Percentiles rank a stretch among this genome's conserved stretches.
Evolutionary conservation across 2,797 vertebrate genomes (phyloP).

Genomic region (Urocyon cinereoargenteus): DNA sequence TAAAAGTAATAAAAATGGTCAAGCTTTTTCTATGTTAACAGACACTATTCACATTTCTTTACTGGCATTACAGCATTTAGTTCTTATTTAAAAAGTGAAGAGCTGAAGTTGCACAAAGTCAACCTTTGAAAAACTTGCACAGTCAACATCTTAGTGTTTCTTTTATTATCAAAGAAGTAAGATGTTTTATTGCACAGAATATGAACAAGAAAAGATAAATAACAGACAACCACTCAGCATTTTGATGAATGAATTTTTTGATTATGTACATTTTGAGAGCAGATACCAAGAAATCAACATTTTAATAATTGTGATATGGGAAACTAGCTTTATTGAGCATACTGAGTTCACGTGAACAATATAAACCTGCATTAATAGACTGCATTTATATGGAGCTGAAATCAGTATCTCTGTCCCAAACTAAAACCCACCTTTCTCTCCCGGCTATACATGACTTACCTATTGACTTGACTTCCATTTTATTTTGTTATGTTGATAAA

Average conservation of each 20-base stretch:
- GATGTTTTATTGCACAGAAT: not conserved
- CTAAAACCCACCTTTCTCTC: not conserved
- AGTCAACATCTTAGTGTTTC: not conserved
- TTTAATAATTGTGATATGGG: not conserved
- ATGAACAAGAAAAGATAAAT: not conserved
- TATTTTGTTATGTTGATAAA: conserved; percentile 52
- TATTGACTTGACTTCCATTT: conserved; percentile 35
- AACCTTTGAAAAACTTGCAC: not conserved
- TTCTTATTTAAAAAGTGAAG: not conserved
- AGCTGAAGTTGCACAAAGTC: not conserved
- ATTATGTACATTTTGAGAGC: not conserved
- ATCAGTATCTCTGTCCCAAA: not conserved
- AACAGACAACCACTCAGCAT: not conserved
- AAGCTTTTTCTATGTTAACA: conserved; percentile 29
- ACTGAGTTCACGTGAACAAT: not conserved
- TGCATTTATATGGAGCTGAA: conserved; percentile 19
- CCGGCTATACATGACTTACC: not conserved
- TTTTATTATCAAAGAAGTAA: not conserved
- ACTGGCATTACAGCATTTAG: not conserved
- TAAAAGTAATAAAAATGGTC: not conserved
- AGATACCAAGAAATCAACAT: not conserved
- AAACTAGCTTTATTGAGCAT: conserved; percentile 40
- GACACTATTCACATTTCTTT: not conserved
- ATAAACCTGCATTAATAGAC: not conserved
- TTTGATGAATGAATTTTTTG: conserved; percentile 10